Base-by-base conservation (phyloP, 1,140 invertebrate species). In the Saxidomus purpurata region DNA sequence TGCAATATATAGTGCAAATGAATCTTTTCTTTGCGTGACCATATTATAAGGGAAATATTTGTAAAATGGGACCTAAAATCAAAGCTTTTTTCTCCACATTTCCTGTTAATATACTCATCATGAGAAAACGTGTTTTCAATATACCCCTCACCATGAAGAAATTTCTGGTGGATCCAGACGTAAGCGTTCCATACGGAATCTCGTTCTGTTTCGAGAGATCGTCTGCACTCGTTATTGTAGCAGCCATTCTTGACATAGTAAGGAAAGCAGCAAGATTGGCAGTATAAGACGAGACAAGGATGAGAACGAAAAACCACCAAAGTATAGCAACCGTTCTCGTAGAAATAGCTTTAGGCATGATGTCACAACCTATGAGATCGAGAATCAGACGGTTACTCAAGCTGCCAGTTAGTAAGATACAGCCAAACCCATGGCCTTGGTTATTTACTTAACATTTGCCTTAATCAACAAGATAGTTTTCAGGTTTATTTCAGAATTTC, bases 241-340 rank as follows among this genome's bases (percentile, higher is more conserved):
- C 84, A 36, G 91, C 84, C 91, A 94, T 94, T 83, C 93, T 80
- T 47, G 93, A 90, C n/a, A 94, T 91, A 17, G 94, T 95, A 8
- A 95, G 90, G 89, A 95, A 95, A 34, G 94, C 94, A 22, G 94
- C 94, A 55, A 95, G 89, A 90, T 95, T 95, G 59, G 94, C 94
- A 59, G 94, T 96, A 90, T 96, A 96, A 28, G 95, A 95, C 13
- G 95, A 95, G 59, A 96, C 94, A 63, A 96, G 93, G 89, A 96
- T 96, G 28, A 96, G 89, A 3, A 95, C 95, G 90, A 96, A 96
- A 80, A 95, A 96, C 94, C 95, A 96, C 96, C 95, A 96, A 0
- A 99, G 98, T 77, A 98, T 98, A 13, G 98, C 98, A 0, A 99
- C 99, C 92, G 99, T 99, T 25, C 94, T 86, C 0, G 93, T 94